These are phyloP conservation scores for Aethina tumida DNA, from an alignment of 1,140 invertebrate species.

Conservation along the genomic window DNA sequence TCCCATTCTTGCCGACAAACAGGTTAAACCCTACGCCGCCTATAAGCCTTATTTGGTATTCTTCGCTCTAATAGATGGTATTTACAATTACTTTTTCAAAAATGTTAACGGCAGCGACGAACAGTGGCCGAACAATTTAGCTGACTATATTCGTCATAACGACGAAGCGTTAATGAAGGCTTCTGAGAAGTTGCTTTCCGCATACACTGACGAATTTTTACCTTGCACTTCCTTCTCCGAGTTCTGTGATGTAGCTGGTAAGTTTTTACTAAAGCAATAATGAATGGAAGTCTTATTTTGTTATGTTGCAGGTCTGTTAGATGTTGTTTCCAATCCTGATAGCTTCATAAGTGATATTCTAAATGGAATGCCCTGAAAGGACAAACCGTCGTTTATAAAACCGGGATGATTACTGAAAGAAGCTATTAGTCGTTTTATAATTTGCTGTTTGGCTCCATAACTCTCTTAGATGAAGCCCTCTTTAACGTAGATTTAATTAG, in stretches of 20 bases:
- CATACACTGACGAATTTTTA: conserved; percentile 81
- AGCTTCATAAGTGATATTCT: conserved; percentile 46
- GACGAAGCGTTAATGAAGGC: conserved; percentile 82
- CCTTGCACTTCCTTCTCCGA: conserved; percentile 82
- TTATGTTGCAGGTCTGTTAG: conserved; percentile 48
- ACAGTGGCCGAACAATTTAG: conserved; percentile 79
- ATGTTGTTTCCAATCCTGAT: conserved; percentile 48
- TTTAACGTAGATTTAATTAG: no score
- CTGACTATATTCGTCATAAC: conserved; percentile 89
- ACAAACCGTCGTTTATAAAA: no score
- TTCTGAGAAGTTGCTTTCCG: conserved; percentile 69
- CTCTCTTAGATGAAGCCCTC: no score
- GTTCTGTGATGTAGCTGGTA: conserved; percentile 82
- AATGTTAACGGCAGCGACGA: conserved; percentile 63
- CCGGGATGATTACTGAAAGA: conserved; percentile 6
- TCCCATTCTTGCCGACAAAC: conserved; percentile 43
- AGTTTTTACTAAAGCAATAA: conserved; percentile 21
- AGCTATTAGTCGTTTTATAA: conserved; percentile 7
- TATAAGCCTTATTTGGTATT: conserved; percentile 84
- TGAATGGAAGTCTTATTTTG: conserved; percentile 11
- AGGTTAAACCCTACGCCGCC: conserved; percentile 61
- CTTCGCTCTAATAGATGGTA: conserved; percentile 67
- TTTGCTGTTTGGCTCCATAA: no score
- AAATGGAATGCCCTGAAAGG: conserved; percentile 33
- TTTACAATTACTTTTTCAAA: conserved; percentile 68